Percentiles rank a stretch among this genome's conserved stretches.
Conservation (phyloP, 2,113 vertebrate genomes). For the Dermatemys mawii region DNA sequence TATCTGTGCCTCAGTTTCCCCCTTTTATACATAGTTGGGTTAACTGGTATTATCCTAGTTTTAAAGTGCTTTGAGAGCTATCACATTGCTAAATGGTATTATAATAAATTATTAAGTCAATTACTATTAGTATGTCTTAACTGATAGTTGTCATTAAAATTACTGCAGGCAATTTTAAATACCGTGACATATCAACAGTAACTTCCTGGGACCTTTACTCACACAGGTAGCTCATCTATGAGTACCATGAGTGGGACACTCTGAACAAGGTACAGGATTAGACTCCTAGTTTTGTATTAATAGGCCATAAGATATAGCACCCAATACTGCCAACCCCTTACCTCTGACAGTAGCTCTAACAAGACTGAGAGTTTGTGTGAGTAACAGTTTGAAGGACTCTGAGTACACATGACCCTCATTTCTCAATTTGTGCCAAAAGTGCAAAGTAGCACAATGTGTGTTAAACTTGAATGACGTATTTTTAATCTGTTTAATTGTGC, state of each 20-base stretch:
- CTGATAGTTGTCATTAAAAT: not conserved
- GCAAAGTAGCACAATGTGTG: not conserved
- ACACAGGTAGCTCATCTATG: not conserved
- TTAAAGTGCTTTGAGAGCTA: not conserved
- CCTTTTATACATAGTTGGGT: not conserved
- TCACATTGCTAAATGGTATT: not conserved
- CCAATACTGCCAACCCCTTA: not conserved
- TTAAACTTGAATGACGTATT: not conserved
- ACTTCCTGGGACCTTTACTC: not conserved
- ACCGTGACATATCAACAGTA: not conserved
- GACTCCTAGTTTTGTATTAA: not conserved
- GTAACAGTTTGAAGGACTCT: not conserved
- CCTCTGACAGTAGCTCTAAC: not conserved
- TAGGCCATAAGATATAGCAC: not conserved
- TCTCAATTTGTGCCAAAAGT: not conserved
- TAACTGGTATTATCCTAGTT: not conserved
- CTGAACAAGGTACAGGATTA: not conserved
- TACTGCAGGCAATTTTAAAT: not conserved
- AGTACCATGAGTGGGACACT: not conserved
- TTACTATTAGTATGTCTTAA: not conserved
- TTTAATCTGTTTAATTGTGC: not conserved
- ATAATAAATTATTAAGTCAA: not conserved
- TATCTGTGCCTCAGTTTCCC: not conserved
- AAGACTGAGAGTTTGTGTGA: not conserved
- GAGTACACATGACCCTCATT: not conserved